Evolutionary conservation across 1,140 invertebrate genomes (phyloP).

Genomic region (Drosophila virilis): DNA sequence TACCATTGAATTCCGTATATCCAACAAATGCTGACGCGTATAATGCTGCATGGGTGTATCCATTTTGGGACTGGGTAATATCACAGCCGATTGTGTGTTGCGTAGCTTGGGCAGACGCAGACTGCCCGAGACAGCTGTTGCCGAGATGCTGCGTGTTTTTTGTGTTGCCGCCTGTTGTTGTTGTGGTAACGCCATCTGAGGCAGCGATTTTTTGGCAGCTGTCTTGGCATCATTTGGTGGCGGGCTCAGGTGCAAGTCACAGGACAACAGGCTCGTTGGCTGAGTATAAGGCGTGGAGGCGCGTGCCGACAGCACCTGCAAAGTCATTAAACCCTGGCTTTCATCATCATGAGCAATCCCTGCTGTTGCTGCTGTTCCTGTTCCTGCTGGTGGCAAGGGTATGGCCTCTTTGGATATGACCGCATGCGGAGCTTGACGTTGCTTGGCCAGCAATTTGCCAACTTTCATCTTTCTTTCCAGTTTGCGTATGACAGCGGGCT

Average conservation of each 20-base stretch:
- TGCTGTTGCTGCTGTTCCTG: not conserved
- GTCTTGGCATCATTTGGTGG: constrained; percentile 2
- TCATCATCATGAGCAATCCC: constrained; percentile 52
- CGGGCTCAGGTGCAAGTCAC: constrained; percentile 69
- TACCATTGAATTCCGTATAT: constrained; percentile 70
- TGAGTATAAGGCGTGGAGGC: constrained; percentile 76
- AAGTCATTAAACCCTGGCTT: constrained; percentile 37
- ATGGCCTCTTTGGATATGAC: constrained; percentile 62
- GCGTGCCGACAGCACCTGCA: constrained; percentile 73
- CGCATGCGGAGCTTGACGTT: constrained; percentile 18
- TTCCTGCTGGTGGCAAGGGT: constrained; percentile 41
- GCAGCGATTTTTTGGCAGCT: not conserved
- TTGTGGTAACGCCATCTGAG: not conserved
- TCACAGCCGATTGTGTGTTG: not conserved
- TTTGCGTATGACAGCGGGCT: constrained; percentile 45
- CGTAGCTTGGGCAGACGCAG: constrained; percentile 24
- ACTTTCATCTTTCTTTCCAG: constrained; percentile 57
- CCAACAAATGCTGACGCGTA: constrained; percentile 58
- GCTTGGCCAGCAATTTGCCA: constrained; percentile 46
- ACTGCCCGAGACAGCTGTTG: not conserved
- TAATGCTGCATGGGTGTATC: constrained; percentile 37
- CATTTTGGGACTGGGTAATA: constrained; percentile 2
- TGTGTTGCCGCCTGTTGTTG: constrained; percentile 10
- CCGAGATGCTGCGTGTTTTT: constrained; percentile 21
- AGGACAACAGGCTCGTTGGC: constrained; percentile 61